Conservation (phyloP, 2,888 invertebrate species). For the Leptinotarsa peninsularis region DNA sequence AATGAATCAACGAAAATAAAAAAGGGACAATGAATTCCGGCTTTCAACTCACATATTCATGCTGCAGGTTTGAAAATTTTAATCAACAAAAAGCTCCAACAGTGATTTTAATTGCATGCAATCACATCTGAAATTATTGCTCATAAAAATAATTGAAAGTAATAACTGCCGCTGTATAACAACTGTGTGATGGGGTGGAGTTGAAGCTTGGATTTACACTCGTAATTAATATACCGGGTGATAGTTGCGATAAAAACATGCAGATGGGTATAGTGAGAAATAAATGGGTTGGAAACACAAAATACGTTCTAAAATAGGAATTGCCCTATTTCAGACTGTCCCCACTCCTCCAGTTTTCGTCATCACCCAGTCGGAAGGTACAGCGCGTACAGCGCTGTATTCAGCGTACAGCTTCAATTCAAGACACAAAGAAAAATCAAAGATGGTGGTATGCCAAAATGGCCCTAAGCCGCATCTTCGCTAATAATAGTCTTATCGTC, state of each 20-base stretch:
- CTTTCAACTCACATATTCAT: conserved; percentile 26
- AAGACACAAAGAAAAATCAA: too few species aligned
- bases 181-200: conserved; percentile 23
- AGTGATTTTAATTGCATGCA: conserved; percentile 63
- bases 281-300: too few species aligned
- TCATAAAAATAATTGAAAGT: conserved; percentile 64
- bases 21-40: conserved; percentile 18
- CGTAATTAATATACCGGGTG: conserved; percentile 15
- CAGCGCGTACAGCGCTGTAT: too few species aligned
- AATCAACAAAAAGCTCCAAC: conserved; percentile 62
- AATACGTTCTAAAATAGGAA: too few species aligned
- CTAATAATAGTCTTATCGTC: too few species aligned
- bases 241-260: neutral
- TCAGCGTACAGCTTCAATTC: too few species aligned
- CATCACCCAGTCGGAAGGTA: too few species aligned
- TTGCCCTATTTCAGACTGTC: too few species aligned
- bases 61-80: conserved; percentile 55
- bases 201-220: neutral
- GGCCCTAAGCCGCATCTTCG: too few species aligned
- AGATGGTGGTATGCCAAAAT: too few species aligned
- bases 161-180: conserved; percentile 55
- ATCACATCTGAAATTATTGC: conserved; percentile 60
- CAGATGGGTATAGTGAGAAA: too few species aligned
- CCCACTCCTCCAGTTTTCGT: too few species aligned
- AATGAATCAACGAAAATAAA: conserved; percentile 19